Base-by-base conservation (phyloP, 2,797 vertebrate species). In the Pygocentrus nattereri region DNA sequence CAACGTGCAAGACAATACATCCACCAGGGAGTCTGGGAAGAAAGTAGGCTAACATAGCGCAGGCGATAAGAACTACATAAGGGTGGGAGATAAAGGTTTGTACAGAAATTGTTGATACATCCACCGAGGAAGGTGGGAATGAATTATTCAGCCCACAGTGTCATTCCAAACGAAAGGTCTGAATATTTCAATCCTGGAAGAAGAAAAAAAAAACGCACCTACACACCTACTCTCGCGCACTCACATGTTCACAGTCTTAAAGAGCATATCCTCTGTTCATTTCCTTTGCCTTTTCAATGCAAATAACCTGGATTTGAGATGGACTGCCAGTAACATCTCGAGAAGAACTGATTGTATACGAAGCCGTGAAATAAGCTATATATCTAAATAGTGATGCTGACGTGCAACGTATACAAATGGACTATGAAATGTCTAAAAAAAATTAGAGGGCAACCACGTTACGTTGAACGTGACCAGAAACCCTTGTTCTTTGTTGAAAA, bases 61-160 rank as follows among this genome's bases (percentile, higher is more conserved):
- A 74, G 79, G 21, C 76, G 49, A 85, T 80, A 82, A 82, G 44
- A 80, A 85, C 87, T 85, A 84, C 87, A 74, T 30, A 65, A 79
- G 84, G 81, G 76, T 82, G 73, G 67, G 72, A 88, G 79, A 85
- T 85, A 27, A 88, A 87, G 87, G 41, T 78, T 88, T 92, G 91
- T 92, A 93, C 90, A 92, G 88, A 91, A 91, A 90, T 86, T 85
- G 83, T 91, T 85, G 59, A 91, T 91, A 91, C 85, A 86, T 91
- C 88, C 86, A 86, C 91, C 82, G 89, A 76, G 87, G 85, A 87
- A 85, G 89, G 10, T 30, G 27, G 78, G 89, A 90, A 89, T 90
- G 89, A 93, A 94, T 92, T 88, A 92, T 92, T 93, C 90, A 92
- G 88, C 88, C 91, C 87, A 87, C 86, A 84, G 88, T 88, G 92